phyloP scores from a whole-genome alignment of 2,888 invertebrate species.

The Lochmaea capreae region DNA sequence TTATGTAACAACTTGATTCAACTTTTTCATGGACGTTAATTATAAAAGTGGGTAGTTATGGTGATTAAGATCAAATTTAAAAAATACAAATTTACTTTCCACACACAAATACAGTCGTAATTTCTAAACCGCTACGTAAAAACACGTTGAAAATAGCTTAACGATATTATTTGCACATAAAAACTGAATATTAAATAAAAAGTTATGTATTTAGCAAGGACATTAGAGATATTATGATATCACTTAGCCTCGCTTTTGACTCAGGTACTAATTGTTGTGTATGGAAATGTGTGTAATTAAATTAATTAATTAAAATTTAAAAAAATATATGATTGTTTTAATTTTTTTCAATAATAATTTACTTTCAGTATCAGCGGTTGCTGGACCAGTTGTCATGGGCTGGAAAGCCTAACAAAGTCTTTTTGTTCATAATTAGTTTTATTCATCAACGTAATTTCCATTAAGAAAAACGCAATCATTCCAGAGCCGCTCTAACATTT shows the following conservation, averaged over 20 bases:
- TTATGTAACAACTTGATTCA: not conserved
- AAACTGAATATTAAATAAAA: conserved; percentile 4
- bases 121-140: no score
- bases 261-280: not conserved
- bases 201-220: not conserved
- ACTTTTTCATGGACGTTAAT: not conserved
- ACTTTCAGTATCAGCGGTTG: no score
- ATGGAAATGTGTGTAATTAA: not conserved
- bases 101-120: not conserved
- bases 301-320: not conserved
- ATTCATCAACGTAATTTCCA: no score
- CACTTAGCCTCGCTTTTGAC: not conserved
- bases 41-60: not conserved
- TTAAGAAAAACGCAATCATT: no score
- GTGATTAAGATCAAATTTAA: not conserved
- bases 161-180: not conserved
- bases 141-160: not conserved
- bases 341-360: no score
- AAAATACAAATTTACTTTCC: not conserved
- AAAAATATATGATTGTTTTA: not conserved
- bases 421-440: no score
- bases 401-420: no score
- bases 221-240: not conserved
- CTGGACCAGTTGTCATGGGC: no score
- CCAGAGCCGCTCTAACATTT: no score